A percentile compares a stretch with the other conserved stretches of the same genome.
These are phyloP conservation scores for Chromis chromis DNA, from an alignment of 2,797 vertebrate species.

Conservation along the genomic window DNA sequence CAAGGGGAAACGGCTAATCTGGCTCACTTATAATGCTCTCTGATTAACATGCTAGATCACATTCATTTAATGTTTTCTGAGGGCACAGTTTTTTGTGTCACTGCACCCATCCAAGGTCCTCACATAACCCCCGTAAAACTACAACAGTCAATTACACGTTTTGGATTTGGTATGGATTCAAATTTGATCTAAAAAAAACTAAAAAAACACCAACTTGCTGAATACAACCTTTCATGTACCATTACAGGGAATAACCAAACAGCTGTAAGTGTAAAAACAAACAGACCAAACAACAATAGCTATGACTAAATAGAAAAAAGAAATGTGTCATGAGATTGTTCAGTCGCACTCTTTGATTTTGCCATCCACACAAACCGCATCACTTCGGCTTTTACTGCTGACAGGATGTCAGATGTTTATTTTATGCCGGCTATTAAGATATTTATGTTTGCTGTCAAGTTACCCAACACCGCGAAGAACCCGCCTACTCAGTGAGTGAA, in stretches of 20 bases:
- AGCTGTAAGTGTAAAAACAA: slow-evolving; percentile 18
- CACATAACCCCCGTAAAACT: not conserved
- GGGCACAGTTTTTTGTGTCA: not conserved
- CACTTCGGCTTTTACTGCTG: slow-evolving; percentile 28
- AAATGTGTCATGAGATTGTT: slow-evolving; percentile 55
- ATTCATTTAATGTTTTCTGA: not conserved
- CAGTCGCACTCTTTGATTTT: slow-evolving; percentile 49
- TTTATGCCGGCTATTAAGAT: slow-evolving; percentile 42
- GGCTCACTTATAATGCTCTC: not conserved
- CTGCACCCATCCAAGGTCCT: no score
- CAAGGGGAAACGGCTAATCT: not conserved
- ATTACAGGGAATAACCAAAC: slow-evolving; percentile 2
- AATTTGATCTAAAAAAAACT: not conserved
- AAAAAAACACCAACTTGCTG: not conserved
- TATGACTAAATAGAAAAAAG: slow-evolving; percentile 8
- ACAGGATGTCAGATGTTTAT: slow-evolving; percentile 41
- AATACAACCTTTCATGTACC: slow-evolving; percentile 8
- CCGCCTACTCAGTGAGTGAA: slow-evolving; percentile 27
- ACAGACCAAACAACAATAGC: slow-evolving; percentile 23
- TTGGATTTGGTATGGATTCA: not conserved
- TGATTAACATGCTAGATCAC: not conserved
- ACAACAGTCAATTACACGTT: not conserved
- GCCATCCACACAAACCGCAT: slow-evolving; percentile 2
- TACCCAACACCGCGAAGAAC: slow-evolving; percentile 30
- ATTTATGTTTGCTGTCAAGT: slow-evolving; percentile 44